Evolutionary conservation across 2,113 vertebrate species (phyloP).

Genomic region (Grantiella picta): DNA sequence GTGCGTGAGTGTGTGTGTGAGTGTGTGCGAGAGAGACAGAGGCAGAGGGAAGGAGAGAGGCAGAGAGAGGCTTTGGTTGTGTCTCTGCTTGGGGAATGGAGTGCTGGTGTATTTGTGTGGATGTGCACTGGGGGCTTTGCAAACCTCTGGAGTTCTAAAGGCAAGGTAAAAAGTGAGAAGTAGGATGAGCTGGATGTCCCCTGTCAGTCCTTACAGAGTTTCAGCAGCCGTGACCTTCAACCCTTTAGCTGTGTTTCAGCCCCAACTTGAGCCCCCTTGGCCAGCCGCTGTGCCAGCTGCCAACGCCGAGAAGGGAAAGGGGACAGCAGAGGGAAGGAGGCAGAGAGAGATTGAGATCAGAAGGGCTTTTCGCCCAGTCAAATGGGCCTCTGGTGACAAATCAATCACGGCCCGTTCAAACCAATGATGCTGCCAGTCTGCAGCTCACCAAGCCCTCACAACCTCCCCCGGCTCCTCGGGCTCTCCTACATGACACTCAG

Average conservation of each 20-base stretch:
- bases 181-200: conserved; percentile 41
- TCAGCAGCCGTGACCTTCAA: conserved; percentile 56
- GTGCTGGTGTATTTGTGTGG: conserved; percentile 15
- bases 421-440: conserved; percentile 64
- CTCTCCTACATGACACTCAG: conserved; percentile 57
- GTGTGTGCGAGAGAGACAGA: conserved; percentile 23
- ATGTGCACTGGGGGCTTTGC: conserved; percentile 39
- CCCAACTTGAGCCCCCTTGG: conserved; percentile 26
- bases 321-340: conserved; percentile 34
- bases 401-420: conserved; percentile 72
- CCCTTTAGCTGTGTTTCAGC: conserved; percentile 15
- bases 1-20: conserved; percentile 6
- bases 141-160: conserved; percentile 56
- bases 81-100: conserved; percentile 22
- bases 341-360: conserved; percentile 45
- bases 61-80: conserved; percentile 44
- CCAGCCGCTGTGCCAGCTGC: conserved; percentile 63
- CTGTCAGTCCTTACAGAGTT: conserved; percentile 36
- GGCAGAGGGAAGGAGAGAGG: neutral
- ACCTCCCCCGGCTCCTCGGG: conserved; percentile 46
- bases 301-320: neutral
- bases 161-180: neutral
- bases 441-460: conserved; percentile 46
- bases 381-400: conserved; percentile 72
- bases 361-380: conserved; percentile 59